Evolutionary conservation across 2,113 vertebrate genomes (phyloP), one percentile per base, ranked within the genome.

Genomic region (Cochlearius cochlearius): DNA sequence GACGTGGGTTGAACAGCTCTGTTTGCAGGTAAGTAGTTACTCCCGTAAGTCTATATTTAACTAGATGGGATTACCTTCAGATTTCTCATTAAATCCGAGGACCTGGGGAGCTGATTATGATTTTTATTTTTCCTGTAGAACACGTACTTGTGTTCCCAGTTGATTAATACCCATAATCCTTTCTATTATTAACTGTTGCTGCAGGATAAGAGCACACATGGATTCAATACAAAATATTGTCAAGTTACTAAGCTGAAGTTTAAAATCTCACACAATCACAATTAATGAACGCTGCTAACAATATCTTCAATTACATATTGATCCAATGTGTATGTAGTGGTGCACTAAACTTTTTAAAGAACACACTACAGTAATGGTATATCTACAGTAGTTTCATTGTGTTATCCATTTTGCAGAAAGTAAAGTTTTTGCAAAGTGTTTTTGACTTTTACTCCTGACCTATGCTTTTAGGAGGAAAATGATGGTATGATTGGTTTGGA

Each of bases 111-210:
- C 82, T 81, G 94, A 62, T 94, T 53, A n/a, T 71, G 53, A 69
- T 58, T 97, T 92, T 86, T 93, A 60, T 94, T 96, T 86, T 88
- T 94, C 80, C 66, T 74, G 68, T 86, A 55, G 64, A 91, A 76
- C 45, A n/a, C 62, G 77, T 22, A 75, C 39, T 92, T 84, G 50
- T 67, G 83, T 64, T 96, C 30, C 73, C n/a, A 47, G 90, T 53
- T 91, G 90, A 89, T 92, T 93, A 93, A 93, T 77, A 74, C 64
- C 59, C 7, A 2, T 95, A 95, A 95, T 96, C 93, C 88, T 87
- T 96, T 84, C 79, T 95, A 34, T 92, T 97, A 91, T 91, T 95
- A 96, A 81, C 94, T 77, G 30, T 69, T 94, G 66, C 62, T 89
- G 53, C 69, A 91, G 93, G 69, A 43, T 53, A 82, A 87, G 62